A percentile compares a stretch with the other conserved stretches of the same genome.
phyloP scores from a whole-genome alignment of 2,797 vertebrate genomes.

The Choloepus didactylus region DNA sequence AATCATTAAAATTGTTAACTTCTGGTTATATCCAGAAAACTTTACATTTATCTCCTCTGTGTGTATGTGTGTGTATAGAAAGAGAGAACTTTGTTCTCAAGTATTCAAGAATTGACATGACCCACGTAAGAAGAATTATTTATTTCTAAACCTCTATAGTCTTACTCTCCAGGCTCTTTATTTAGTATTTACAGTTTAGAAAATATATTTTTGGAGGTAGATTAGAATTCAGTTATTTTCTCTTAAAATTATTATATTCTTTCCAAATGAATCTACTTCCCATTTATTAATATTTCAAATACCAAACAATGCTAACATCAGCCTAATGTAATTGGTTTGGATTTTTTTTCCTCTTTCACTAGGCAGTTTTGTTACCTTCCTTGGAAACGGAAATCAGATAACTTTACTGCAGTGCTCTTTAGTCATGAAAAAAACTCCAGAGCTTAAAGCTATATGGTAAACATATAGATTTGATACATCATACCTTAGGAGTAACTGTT shows the following conservation, averaged over 20 bases:
- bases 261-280: background rate
- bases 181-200: constrained; percentile 19
- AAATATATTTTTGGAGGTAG: constrained; percentile 16
- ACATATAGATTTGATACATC: background rate
- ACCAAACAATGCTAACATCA: background rate
- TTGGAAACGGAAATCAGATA: background rate
- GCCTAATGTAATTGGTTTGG: background rate
- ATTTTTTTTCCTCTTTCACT: background rate
- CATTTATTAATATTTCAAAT: constrained; percentile 3
- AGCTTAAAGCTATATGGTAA: background rate
- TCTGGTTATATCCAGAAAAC: constrained; percentile 31
- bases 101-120: background rate
- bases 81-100: constrained; percentile 8
- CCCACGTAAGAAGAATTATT: background rate
- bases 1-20: background rate
- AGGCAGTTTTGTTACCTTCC: background rate
- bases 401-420: constrained; percentile 16
- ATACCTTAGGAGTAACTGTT: background rate
- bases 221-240: constrained; percentile 10
- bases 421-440: background rate
- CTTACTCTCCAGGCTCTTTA: constrained; percentile 19
- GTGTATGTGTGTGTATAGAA: background rate
- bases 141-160: background rate
- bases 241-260: constrained; percentile 1
- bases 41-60: background rate